Percentiles rank a stretch among this genome's conserved stretches.
Conservation (phyloP, 1,140 invertebrate genomes). For the Euura saliciscinereae region DNA sequence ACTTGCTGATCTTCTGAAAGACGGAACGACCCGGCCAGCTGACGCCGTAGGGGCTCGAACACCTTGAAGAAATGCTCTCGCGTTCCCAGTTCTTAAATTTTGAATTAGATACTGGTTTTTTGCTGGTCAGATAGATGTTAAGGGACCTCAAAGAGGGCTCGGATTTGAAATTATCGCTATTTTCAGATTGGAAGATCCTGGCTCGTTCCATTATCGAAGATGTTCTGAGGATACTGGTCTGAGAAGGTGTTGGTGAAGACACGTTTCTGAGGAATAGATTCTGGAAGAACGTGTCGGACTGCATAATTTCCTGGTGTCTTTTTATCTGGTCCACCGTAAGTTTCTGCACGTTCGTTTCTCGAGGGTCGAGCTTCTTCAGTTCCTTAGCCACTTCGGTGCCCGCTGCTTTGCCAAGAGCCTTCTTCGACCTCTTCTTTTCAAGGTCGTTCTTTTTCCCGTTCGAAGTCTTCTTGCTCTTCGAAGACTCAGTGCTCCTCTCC, state of each 20-base stretch:
- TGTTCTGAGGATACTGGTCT: constrained; percentile 49
- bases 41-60: constrained; percentile 51
- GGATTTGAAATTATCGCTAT: constrained; percentile 51
- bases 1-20: constrained; percentile 51
- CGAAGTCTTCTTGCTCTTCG: constrained; percentile 25
- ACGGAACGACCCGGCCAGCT: constrained; percentile 44
- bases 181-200: constrained; percentile 64
- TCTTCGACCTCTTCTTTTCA: constrained; percentile 38
- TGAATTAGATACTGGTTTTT: constrained; percentile 74
- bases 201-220: constrained; percentile 68
- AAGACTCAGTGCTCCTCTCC: constrained; percentile 27
- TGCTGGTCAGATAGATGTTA: constrained; percentile 69
- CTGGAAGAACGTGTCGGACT: constrained; percentile 72
- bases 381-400: constrained; percentile 38
- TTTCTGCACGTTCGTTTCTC: constrained; percentile 18
- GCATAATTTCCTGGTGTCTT: constrained; percentile 62
- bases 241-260: constrained; percentile 39
- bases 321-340: constrained; percentile 60
- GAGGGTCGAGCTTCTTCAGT: constrained; percentile 23
- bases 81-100: constrained; percentile 72
- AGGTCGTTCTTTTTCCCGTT: constrained; percentile 27
- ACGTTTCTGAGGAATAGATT: constrained; percentile 68
- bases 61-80: constrained; percentile 56
- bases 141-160: constrained; percentile 65
- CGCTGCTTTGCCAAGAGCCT: constrained; percentile 27